These are phyloP conservation scores for Metopia argyrocephala DNA, from an alignment of 2,888 invertebrate species.

Conservation along the genomic window DNA sequence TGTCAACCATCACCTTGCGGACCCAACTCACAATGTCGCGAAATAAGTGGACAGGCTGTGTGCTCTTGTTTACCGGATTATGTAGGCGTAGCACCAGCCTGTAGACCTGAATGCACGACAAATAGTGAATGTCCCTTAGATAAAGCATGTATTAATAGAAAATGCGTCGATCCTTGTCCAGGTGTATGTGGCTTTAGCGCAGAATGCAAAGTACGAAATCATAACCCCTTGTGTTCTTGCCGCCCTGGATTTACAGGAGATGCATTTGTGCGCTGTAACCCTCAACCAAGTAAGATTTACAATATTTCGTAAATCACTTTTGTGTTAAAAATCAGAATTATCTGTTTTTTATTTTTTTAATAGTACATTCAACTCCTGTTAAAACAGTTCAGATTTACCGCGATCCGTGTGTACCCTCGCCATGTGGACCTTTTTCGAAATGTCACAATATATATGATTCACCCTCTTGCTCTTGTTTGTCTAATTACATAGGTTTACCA, in stretches of 20 bases:
- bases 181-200: slow-evolving; percentile 87
- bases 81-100: slow-evolving; percentile 84
- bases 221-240: slow-evolving; percentile 89
- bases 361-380: slow-evolving; percentile 69
- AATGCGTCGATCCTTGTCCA: slow-evolving; percentile 87
- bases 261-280: slow-evolving; percentile 85
- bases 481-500: slow-evolving; percentile 85
- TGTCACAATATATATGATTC: slow-evolving; percentile 82
- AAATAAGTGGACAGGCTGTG: slow-evolving; percentile 83
- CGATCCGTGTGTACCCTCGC: slow-evolving; percentile 83
- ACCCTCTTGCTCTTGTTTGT: slow-evolving; percentile 83
- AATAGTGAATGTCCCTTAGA: slow-evolving; percentile 85
- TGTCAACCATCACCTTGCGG: slow-evolving; percentile 84
- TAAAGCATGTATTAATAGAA: slow-evolving; percentile 85
- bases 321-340: not conserved
- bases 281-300: slow-evolving; percentile 77
- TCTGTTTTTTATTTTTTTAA: not conserved
- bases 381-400: slow-evolving; percentile 69
- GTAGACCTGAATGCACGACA: slow-evolving; percentile 86
- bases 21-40: slow-evolving; percentile 87
- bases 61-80: slow-evolving; percentile 86
- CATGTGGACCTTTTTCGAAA: slow-evolving; percentile 84
- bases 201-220: slow-evolving; percentile 86
- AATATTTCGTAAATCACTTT: not conserved
- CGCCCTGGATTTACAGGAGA: slow-evolving; percentile 84